These are phyloP conservation scores for Sitta europaea DNA, from an alignment of 2,113 vertebrate species.

Conservation along the genomic window DNA sequence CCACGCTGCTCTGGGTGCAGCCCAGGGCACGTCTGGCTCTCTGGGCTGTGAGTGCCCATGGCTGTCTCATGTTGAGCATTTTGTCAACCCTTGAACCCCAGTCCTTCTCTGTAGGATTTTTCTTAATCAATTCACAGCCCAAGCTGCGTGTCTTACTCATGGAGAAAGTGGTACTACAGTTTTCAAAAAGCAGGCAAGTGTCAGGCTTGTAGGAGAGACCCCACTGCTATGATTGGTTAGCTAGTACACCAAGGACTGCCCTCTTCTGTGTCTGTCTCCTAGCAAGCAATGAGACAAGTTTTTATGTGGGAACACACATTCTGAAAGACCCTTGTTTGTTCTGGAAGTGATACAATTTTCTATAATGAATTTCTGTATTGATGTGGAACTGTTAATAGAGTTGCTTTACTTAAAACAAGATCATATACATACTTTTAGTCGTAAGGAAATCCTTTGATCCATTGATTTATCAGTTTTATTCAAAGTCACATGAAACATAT, in stretches of 20 bases:
- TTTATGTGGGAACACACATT: not conserved
- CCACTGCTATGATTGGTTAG: accelerated
- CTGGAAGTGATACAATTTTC: not conserved
- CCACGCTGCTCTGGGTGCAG: accelerated
- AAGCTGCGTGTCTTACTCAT: not conserved
- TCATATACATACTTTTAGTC: not conserved
- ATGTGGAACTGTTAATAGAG: not conserved
- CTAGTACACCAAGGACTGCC: not conserved
- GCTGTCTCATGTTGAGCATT: accelerated
- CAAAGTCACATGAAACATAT: not conserved
- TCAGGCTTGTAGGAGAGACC: not conserved
- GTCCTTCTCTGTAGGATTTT: not conserved
- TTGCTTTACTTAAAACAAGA: not conserved
- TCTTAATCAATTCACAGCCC: not conserved
- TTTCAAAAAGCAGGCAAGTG: not conserved
- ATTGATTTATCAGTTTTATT: not conserved
- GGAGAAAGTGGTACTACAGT: not conserved
- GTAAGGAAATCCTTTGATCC: not conserved
- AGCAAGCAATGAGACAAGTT: accelerated
- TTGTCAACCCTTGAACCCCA: not conserved
- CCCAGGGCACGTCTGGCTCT: accelerated
- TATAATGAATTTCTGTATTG: not conserved
- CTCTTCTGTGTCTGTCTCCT: not conserved
- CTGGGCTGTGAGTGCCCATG: accelerated
- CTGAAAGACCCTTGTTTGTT: not conserved